Evolutionary conservation across 2,888 invertebrate species (phyloP), one percentile per base, ranked within the genome.

Genomic region (Drosophila mercatorum): DNA sequence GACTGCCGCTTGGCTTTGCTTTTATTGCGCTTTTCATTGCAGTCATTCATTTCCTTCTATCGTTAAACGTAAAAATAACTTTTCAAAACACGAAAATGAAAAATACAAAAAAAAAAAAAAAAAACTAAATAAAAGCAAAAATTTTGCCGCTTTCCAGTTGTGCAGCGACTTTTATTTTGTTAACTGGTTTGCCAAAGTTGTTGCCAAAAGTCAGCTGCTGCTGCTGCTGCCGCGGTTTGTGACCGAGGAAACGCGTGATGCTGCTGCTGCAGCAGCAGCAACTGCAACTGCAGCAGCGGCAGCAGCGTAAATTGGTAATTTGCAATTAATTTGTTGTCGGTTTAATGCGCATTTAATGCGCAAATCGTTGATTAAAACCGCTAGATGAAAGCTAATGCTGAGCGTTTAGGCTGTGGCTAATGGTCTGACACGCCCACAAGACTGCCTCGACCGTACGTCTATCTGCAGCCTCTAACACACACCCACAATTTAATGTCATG

Each of bases 31-130:
- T 75, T 73, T 77, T 78, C 64, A 66, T 75, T 68, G 69, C 76
- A 73, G 69, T 71, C 82, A 85, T 89, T 85, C 86, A 88, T 88
- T 89, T 88, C 89, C 89, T 89, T 89, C 87, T 88, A 78, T 78
- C 86, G 73, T 73, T 68, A 74, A 81, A 75, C 73, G 78, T 69
- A 65, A 75, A 83, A 86, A 65, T 77, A 74, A 63, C 68, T 73
- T 41, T 41, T 49, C 68, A 63, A 53, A 40, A 51, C 49, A 51
- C 49, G 34, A 51, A 51, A 51, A 51, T 51, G 17, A 52, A n/a
- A 44, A 28, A 26, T 17, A 51, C 5, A 12, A 36, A 17, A 34
- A 17, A 17, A 44, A 43, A 28, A 43, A 40, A 70, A 60, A 68
- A 55, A 58, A 56, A 59, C 58, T 51, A 59, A 47, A 59, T 46